Evolutionary conservation across 2,113 vertebrate genomes (phyloP).

Genomic region (Zosterops japonicus): DNA sequence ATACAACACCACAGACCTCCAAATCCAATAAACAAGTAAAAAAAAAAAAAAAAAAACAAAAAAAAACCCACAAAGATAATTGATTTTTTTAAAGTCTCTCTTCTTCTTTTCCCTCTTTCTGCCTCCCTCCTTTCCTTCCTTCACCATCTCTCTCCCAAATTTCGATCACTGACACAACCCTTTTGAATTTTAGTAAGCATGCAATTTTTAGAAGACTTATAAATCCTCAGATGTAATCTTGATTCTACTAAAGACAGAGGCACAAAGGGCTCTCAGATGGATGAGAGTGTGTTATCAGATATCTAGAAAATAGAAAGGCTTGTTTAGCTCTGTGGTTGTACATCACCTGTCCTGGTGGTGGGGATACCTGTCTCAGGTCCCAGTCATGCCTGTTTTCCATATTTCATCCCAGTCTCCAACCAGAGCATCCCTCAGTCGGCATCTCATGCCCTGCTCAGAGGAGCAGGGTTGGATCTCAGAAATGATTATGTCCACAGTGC

Average conservation of each 20-base stretch:
- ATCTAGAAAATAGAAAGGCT: not conserved
- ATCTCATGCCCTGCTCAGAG: not conserved
- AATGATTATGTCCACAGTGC: rapidly evolving
- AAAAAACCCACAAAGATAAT: not conserved
- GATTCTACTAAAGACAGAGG: not conserved
- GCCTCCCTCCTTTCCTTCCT: not conserved
- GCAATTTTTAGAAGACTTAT: not conserved
- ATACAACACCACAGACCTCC: not conserved
- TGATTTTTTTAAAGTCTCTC: rapidly evolving
- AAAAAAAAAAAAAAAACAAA: no score
- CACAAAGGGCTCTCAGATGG: not conserved
- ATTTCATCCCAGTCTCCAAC: not conserved
- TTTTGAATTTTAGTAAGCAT: not conserved
- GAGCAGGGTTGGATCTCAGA: not conserved
- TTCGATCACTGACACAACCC: not conserved
- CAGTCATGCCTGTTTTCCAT: not conserved
- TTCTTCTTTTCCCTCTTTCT: not conserved
- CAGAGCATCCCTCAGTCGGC: not conserved
- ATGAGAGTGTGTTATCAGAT: not conserved
- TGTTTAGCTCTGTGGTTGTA: not conserved
- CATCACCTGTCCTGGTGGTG: not conserved
- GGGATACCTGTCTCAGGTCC: not conserved
- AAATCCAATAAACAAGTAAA: not conserved
- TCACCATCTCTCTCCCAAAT: not conserved
- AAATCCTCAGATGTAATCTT: not conserved